Base-by-base conservation (phyloP, 1,140 invertebrate species). In the Uloborus diversus region DNA sequence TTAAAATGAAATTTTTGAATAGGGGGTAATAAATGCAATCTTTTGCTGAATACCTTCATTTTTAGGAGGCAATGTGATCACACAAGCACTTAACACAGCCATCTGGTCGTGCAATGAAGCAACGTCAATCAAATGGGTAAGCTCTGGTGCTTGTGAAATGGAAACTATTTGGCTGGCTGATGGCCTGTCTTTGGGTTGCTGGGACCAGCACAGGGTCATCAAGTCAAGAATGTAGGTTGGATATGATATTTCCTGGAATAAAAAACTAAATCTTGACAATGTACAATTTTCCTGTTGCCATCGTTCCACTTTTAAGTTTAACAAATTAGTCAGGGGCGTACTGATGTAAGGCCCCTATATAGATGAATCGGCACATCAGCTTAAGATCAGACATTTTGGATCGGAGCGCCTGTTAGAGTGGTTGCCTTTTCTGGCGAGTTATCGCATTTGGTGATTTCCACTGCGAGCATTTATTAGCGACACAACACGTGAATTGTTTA, bases 181-280 rank as follows among this genome's bases (percentile, higher is more conserved):
- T 0, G 97, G 97, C 35, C 97, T 89, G 84, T 93, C 90, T 81
- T 91, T 91, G 0, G 96, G 94, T 83, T 93, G 91, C 81, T 96
- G 94, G 3, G 93, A 91, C 97, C 97, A 99, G 85, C 96, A 98
- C 1, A 95, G 89, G 0, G 95, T 94, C 96, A 99, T 99, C 17
- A 97, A 88, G 88, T 99, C 97, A 68, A 99, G 87, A 82, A 97
- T 92, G 85, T 95, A 94, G 81, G 93, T 93, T 0, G 97, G 96
- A 88, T 95, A 96, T 71, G 93, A 88, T 47, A 87, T 85, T 78
- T 89, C 89, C 88, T 89, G 80, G 13, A 83, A 66, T 35, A 5
- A 49, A 33, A 35, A 32, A 33, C 17, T 25, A 28, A 2, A 61
- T n/a, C n/a, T n/a, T n/a, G n/a, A n/a, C n/a, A n/a, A n/a, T n/a